Base-by-base conservation (phyloP, 2,888 invertebrate genomes). In the Bursaphelenchus okinawaensis region DNA sequence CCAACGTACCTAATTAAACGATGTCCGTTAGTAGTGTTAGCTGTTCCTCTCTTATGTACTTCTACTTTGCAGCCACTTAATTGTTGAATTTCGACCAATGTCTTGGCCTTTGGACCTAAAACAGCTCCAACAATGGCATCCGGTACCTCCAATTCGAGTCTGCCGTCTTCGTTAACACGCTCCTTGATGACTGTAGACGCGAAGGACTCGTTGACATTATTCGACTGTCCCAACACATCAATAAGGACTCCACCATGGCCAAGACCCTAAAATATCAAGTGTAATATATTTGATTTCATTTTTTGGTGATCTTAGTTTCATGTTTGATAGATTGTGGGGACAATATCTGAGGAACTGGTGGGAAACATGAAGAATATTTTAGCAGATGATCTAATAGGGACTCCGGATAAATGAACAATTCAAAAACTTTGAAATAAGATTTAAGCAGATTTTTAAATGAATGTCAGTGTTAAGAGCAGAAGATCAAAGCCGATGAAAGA, bases 61-160 rank as follows among this genome's bases (percentile, higher is more conserved):
- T 94, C 93, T 86, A 95, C 93, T 87, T 91, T 93, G 85, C 94
- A 93, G 85, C 93, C 93, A 84, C 92, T 93, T 87, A 90, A 88
- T 9, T 67, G 40, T 19, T 66, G 69, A 86, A 95, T 92, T 88
- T 95, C 94, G 83, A 93, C 91, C 84, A 95, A 88, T 85, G 92
- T 91, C 86, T 92, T 90, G 75, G 94, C 95, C 84, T 92, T 93
- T 77, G 93, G 93, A 87, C 92, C 95, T 85, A 95, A 88, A 83
- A 96, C 93, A 84, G 93, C 94, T 83, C 94, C 95, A 84, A 95
- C 68, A 31, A 74, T 70, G 19, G 61, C 54, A 54, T 69, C 70
- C 1, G 69, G 69, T 7, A 70, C 69, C 55, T 69, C 71, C 52
- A 69, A 51, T 27, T 69, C 69, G 23, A 71, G 31, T 58, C 66